Evolutionary conservation across 2,888 invertebrate species (phyloP), one percentile per base, ranked within the genome.

Genomic region (Acanthoscelides obtectus): DNA sequence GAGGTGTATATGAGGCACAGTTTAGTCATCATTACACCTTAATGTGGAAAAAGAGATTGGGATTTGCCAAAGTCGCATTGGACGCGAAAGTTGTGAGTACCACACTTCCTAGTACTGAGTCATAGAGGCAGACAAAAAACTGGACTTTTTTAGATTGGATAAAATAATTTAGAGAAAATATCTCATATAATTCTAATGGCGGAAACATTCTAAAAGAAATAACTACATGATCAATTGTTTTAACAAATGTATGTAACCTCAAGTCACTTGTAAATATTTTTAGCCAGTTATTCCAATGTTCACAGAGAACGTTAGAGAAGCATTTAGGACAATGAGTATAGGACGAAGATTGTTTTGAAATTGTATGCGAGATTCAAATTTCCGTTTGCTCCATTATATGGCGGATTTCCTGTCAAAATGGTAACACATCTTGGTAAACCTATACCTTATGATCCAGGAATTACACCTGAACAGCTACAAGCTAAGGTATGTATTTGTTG

Each of bases 401-500:
- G 99, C 19, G 97, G 97, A 22, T 99, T 99, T 87, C 99, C 99
- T 4, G 99, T 99, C 12, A 99, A 99, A 86, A 88, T 98, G 81
- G 89, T 93, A 78, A 95, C 97, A 19, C 94, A 93, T 82, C 87
- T 98, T 73, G 98, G 98, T 20, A 87, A 90, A 80, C 95, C 97
- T 0, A 94, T 98, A 76, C 89, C 89, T 1, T 92, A 93, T 79
- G 93, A 94, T 81, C 89, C 90, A 19, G 87, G 81, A 68, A 82
- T 93, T 67, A 92, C 94, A n/a, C 93, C 97, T 0, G 95, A 97
- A 82, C 88, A 93, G 79, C 85, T 98, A 64, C 94, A 95, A 84
- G 80, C 86, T 22, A 93, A 94, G 90, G 96, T 96, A 76, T 71
- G 73, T 72, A 45, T 64, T 20, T 17, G 1, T 66, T 65, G 65